Conservation (phyloP, 1,140 invertebrate genomes). For the Antheraea mylitta region DNA sequence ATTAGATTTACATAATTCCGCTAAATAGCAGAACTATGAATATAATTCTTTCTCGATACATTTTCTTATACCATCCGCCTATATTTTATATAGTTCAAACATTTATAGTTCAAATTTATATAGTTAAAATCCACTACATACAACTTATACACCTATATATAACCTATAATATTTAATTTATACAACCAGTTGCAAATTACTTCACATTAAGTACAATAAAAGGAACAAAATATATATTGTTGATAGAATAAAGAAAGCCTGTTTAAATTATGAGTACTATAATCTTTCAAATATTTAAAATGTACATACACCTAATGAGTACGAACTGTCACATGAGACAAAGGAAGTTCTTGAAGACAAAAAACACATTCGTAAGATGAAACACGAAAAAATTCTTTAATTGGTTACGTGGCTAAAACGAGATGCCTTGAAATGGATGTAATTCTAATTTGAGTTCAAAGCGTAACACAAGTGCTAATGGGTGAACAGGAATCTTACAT, state of each 20-base stretch:
- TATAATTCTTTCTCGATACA: no score
- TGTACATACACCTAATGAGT: conserved; percentile 3
- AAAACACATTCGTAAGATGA: conserved; percentile 31
- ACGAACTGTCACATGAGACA: conserved; percentile 11
- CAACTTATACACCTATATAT: no score
- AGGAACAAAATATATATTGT: neutral
- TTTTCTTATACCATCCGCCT: no score
- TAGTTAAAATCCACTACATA: no score
- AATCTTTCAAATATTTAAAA: conserved; percentile 1
- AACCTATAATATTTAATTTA: no score
- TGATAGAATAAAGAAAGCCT: neutral
- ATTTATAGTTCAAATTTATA: no score
- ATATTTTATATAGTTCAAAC: no score
- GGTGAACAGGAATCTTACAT: conserved; percentile 31
- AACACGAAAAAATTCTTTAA: conserved; percentile 47
- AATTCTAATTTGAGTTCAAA: conserved; percentile 36
- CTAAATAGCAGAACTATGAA: no score
- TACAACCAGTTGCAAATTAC: no score
- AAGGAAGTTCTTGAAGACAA: conserved; percentile 35
- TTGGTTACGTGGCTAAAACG: conserved; percentile 40
- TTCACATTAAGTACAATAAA: no score
- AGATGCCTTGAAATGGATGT: conserved; percentile 40
- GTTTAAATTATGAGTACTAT: neutral
- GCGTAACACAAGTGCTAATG: conserved; percentile 44
- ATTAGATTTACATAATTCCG: no score